These are phyloP conservation scores for Hetaerina americana DNA, from an alignment of 1,140 invertebrate species.

Conservation along the genomic window DNA sequence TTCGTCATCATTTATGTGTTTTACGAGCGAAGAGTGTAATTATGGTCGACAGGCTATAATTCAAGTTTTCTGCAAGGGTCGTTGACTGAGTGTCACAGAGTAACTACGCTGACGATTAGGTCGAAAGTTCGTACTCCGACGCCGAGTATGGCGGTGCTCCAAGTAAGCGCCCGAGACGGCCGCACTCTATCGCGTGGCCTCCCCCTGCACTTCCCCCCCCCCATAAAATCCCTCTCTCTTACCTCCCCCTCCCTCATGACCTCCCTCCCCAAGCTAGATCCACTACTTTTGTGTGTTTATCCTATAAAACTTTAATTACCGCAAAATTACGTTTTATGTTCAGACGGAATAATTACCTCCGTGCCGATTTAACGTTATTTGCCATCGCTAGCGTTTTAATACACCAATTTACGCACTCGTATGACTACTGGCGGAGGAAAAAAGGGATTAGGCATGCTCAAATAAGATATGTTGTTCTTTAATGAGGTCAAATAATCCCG, in stretches of 20 bases:
- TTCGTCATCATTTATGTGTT: not conserved
- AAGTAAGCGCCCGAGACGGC: not conserved
- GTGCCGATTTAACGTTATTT: no score
- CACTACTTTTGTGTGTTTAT: not conserved
- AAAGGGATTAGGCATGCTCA: no score
- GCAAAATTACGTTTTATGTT: not conserved
- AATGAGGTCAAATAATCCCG: no score
- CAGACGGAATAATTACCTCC: no score
- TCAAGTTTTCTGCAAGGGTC: not conserved
- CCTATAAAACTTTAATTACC: not conserved
- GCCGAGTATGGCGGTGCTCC: not conserved
- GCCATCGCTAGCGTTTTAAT: no score
- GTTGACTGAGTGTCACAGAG: not conserved
- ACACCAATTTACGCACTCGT: no score
- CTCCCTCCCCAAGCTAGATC: not conserved
- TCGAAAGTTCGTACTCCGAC: not conserved
- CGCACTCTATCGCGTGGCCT: no score
- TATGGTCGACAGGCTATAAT: not conserved
- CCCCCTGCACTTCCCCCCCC: not conserved
- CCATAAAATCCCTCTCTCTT: not conserved
- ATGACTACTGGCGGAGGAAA: no score
- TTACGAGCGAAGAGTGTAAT: not conserved
- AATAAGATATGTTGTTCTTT: no score
- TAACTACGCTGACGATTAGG: no score
- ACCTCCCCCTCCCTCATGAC: not conserved